phyloP scores from a whole-genome alignment of 2,797 vertebrate species.

The Pteropus rufus region DNA sequence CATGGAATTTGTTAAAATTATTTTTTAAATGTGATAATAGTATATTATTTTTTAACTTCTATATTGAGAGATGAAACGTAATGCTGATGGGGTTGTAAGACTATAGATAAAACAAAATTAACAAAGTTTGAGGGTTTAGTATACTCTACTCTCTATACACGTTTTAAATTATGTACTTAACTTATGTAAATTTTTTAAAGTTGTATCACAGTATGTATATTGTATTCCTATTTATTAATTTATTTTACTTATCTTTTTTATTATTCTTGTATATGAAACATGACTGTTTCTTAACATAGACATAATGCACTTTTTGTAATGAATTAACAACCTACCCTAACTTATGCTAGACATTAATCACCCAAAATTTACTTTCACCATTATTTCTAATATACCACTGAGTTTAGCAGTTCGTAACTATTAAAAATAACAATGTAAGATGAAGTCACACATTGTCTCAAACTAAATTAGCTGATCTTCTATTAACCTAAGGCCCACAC shows the following conservation, averaged over 20 bases:
- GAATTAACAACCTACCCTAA: slow-evolving; percentile 8
- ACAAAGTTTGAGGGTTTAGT: not conserved
- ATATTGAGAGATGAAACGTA: not conserved
- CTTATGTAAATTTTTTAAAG: not conserved
- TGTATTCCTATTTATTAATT: not conserved
- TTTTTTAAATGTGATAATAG: not conserved
- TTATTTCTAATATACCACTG: not conserved
- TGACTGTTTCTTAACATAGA: not conserved
- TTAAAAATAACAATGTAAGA: not conserved
- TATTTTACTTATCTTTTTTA: not conserved
- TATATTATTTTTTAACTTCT: not conserved
- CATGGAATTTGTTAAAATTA: not conserved
- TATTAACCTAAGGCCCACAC: not conserved
- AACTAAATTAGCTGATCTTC: not conserved
- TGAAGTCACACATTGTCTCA: not conserved
- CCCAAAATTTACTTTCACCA: not conserved
- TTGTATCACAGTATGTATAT: not conserved
- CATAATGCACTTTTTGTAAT: not conserved
- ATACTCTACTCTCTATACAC: not conserved
- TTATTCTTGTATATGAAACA: slow-evolving; percentile 4
- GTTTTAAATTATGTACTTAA: not conserved
- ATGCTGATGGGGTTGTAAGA: not conserved
- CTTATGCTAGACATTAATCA: not conserved
- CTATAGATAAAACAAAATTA: not conserved
- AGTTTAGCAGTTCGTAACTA: not conserved